phyloP scores from a whole-genome alignment of 2,888 invertebrate species.

The Rhamnusium bicolor region DNA sequence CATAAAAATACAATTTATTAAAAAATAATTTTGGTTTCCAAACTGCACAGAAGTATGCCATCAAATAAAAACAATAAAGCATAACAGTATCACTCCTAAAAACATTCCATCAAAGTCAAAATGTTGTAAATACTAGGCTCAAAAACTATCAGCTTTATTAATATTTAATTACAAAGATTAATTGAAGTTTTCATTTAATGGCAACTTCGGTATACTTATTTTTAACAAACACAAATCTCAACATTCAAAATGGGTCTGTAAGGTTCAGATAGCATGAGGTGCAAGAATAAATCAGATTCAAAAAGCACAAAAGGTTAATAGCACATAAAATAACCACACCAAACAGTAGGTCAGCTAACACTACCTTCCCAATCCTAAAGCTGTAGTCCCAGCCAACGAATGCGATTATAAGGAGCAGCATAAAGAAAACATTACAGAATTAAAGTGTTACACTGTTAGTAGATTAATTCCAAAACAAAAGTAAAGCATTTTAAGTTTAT shows the following conservation, averaged over 20 bases:
- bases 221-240: background rate
- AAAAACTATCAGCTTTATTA: background rate
- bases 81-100: background rate
- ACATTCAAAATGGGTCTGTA: conserved; percentile 26
- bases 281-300: conserved; percentile 76
- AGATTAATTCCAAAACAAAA: conserved; percentile 10
- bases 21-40: background rate
- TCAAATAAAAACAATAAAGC: background rate
- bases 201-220: background rate
- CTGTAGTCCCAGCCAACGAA: conserved; percentile 66
- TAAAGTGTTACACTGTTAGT: conserved; percentile 29
- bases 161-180: background rate
- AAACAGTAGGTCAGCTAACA: conserved; percentile 82
- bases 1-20: conserved; percentile 8
- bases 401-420: conserved; percentile 58
- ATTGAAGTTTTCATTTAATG: conserved; percentile 1
- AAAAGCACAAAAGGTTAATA: conserved; percentile 78
- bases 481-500: conserved; percentile 22
- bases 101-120: background rate
- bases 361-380: conserved; percentile 87
- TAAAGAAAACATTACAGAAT: conserved; percentile 54
- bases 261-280: conserved; percentile 32
- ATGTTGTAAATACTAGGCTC: background rate
- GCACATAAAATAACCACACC: conserved; percentile 79
- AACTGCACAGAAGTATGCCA: background rate